Conservation (phyloP, 2,797 vertebrate species). For the Protosalanx chinensis region DNA sequence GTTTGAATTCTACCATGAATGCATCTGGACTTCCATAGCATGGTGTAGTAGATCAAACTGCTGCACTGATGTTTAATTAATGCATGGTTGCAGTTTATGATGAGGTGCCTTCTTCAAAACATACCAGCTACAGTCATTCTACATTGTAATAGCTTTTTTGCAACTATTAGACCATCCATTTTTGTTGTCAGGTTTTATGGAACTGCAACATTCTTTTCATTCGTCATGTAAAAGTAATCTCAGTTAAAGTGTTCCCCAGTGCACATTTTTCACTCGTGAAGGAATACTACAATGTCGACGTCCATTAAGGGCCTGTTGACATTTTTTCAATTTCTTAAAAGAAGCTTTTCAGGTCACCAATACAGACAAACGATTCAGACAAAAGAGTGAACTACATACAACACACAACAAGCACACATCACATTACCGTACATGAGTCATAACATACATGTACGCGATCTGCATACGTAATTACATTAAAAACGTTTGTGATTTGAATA, state of each 20-base stretch:
- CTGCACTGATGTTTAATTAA: not conserved
- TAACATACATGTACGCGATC: not conserved
- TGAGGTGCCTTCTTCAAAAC: not conserved
- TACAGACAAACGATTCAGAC: not conserved
- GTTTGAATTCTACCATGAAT: slow-evolving; percentile 2
- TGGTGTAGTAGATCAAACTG: not conserved
- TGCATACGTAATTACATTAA: not conserved
- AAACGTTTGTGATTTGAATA: not conserved
- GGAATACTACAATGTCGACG: not conserved
- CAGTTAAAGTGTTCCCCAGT: not conserved
- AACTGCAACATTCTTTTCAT: too few relatives aligned
- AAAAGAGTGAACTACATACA: not conserved
- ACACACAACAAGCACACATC: slow-evolving; percentile 20
- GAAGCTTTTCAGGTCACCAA: not conserved
- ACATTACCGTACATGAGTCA: slow-evolving; percentile 2
- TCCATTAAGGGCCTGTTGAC: not conserved
- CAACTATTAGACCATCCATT: too few relatives aligned
- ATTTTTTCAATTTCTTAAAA: not conserved
- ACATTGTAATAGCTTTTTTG: not conserved
- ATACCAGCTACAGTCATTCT: not conserved
- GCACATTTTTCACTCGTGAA: not conserved
- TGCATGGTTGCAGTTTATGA: not conserved
- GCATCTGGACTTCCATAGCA: not conserved
- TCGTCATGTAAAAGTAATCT: too few relatives aligned
- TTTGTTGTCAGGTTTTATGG: too few relatives aligned